phyloP scores from a whole-genome alignment of 2,888 invertebrate genomes.

The Sinotaia quadrata region DNA sequence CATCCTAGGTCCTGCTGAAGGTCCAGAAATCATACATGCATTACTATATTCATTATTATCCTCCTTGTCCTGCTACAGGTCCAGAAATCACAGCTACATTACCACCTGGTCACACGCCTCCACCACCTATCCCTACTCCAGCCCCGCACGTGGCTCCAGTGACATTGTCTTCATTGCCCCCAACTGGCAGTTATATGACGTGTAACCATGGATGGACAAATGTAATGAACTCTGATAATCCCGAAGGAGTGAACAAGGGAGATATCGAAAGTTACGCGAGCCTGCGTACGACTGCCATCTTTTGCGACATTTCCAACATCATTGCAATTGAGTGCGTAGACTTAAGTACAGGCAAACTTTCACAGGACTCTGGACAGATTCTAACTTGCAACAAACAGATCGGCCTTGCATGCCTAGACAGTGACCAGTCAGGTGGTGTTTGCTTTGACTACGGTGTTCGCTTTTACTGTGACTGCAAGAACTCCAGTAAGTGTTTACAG shows the following conservation, averaged over 20 bases:
- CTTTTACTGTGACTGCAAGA: conserved; percentile 74
- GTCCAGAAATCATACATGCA: too few relatives aligned
- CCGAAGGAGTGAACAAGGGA: conserved; percentile 42
- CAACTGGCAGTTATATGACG: conserved; percentile 20
- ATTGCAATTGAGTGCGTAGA: conserved; percentile 43
- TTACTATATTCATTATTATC: too few relatives aligned
- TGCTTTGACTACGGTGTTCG: conserved; percentile 69
- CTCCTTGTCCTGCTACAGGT: too few relatives aligned
- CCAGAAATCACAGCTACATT: conserved; percentile 20
- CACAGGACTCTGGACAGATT: conserved; percentile 76
- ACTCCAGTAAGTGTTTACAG: conserved; percentile 12
- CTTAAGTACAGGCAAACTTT: conserved; percentile 29
- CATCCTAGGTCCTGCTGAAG: too few relatives aligned
- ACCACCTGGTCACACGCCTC: conserved; percentile 18
- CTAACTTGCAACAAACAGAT: conserved; percentile 78
- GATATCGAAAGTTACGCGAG: conserved; percentile 48
- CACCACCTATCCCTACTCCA: conserved; percentile 13
- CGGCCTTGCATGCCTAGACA: conserved; percentile 56
- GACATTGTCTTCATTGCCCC: conserved; percentile 8
- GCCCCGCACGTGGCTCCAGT: conserved; percentile 1
- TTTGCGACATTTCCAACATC: conserved; percentile 49
- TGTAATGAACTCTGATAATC: conserved; percentile 47
- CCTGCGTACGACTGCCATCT: conserved; percentile 44
- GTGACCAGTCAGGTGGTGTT: conserved; percentile 41
- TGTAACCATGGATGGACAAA: conserved; percentile 55